Base-by-base conservation (phyloP, 2,113 vertebrate genomes). In the Struthidea cinerea region DNA sequence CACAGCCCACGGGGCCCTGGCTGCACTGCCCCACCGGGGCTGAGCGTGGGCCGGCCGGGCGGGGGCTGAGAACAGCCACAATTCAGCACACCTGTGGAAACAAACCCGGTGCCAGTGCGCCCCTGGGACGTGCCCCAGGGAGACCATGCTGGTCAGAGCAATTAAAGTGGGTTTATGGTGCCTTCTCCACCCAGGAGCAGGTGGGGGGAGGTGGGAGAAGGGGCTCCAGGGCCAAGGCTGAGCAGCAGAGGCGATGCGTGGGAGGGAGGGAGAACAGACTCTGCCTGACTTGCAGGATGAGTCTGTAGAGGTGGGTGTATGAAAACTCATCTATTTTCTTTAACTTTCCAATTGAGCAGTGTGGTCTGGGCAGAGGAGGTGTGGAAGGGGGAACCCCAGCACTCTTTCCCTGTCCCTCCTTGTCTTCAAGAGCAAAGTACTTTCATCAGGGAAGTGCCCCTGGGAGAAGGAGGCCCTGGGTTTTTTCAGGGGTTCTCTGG, bases 241-340 rank as follows among this genome's bases (percentile, higher is more conserved):
- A 26, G 12, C 8, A 42, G 79, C 44, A 59, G 53, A 19, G 3
- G 63, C 0, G 0, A 32, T n/a, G 59, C 0, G 68, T 90, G 83
- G 93, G 83, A 90, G 65, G 82, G n/a, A 92, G 47, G 37, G 63
- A 60, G 84, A 68, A 15, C 4, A 4, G 93, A 67, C 55, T 39
- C 78, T 86, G 76, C 59, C 60, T 68, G 73, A 67, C 80, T 95
- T 60, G 89, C 1, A 2, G 76, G 76, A 94, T 87, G 92, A 94
- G 67, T 92, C 73, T 92, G 55, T 7, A 7, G 42, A n/a, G 41
- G 90, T 92, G 86, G 86, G 86, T 52, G 92, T 88, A 85, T 69
- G 88, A 93, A 93, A 88, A 73, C 63, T 71, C 15, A 4, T 69
- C 46, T 84, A 46, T 86, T 53, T 73, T 75, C 74, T 94, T 53